Evolutionary conservation across 2,888 invertebrate genomes (phyloP).

Genomic region (Apamea sordens): DNA sequence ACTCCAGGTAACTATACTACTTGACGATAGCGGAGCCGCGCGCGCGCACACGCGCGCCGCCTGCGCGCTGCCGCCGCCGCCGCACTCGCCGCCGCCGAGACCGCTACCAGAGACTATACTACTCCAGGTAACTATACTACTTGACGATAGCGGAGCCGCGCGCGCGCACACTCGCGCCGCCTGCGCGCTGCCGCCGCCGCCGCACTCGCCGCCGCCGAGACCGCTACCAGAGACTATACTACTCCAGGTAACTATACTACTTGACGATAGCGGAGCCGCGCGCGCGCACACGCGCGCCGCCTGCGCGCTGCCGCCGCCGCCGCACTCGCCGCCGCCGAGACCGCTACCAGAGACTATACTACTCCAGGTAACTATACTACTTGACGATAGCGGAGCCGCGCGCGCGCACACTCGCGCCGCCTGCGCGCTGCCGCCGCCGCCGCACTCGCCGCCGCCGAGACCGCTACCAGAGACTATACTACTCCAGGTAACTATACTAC

Average conservation of each 20-base stretch:
- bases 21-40: background rate
- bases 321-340: slow-evolving; percentile 84
- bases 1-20: slow-evolving; percentile 17
- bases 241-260: slow-evolving; percentile 17
- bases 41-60: slow-evolving; percentile 1
- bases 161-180: slow-evolving; percentile 81
- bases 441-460: slow-evolving; percentile 84
- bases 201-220: slow-evolving; percentile 84
- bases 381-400: slow-evolving; percentile 70
- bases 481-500: slow-evolving; percentile 17
- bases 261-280: slow-evolving; percentile 70
- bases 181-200: slow-evolving; percentile 82
- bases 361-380: slow-evolving; percentile 17
- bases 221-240: slow-evolving; percentile 75
- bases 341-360: slow-evolving; percentile 75
- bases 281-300: slow-evolving; percentile 81
- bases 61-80: slow-evolving; percentile 79
- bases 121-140: slow-evolving; percentile 17
- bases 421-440: slow-evolving; percentile 82
- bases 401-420: slow-evolving; percentile 81
- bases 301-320: slow-evolving; percentile 82
- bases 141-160: slow-evolving; percentile 70
- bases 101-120: slow-evolving; percentile 75
- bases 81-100: slow-evolving; percentile 84
- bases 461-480: slow-evolving; percentile 75